A percentile compares a stretch with the other conserved stretches of the same genome.
These are phyloP conservation scores for Gallinago media DNA, from an alignment of 2,113 vertebrate genomes.

Conservation along the genomic window DNA sequence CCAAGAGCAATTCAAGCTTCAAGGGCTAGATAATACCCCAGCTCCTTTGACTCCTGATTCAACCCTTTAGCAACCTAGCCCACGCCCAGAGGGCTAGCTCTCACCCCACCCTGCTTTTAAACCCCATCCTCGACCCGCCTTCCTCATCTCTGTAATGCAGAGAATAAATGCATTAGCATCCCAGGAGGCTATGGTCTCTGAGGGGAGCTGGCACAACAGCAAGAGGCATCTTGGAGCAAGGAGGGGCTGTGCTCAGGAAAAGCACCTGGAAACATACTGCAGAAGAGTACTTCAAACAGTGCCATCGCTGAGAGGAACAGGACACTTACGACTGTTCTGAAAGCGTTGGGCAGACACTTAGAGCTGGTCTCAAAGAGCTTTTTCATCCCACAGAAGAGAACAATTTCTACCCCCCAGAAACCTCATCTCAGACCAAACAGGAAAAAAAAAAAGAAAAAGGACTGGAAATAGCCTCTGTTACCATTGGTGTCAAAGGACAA, in stretches of 20 bases:
- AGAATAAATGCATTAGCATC: neutral
- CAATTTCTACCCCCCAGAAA: neutral
- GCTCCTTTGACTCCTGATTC: neutral
- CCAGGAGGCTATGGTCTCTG: neutral
- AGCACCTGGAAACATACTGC: neutral
- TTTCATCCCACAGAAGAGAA: neutral
- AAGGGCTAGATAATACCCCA: neutral
- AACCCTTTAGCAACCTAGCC: neutral
- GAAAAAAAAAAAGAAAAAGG: neutral
- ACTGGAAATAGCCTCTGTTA: neutral
- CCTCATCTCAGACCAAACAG: neutral
- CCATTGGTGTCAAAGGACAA: neutral
- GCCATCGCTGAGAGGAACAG: neutral
- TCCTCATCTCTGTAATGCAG: neutral
- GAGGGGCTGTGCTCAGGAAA: neutral
- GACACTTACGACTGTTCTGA: fast-evolving
- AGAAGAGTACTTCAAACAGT: neutral
- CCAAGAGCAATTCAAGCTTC: neutral
- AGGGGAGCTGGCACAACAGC: neutral
- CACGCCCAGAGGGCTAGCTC: neutral
- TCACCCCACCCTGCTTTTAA: conserved; percentile 29
- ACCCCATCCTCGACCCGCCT: neutral
- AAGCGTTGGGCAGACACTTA: neutral
- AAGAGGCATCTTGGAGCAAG: neutral
- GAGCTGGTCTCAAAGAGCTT: neutral